Percentiles rank a stretch among this genome's conserved stretches.
Conservation (phyloP, 23 tunicate species). For the Trididemnum nubilum region DNA sequence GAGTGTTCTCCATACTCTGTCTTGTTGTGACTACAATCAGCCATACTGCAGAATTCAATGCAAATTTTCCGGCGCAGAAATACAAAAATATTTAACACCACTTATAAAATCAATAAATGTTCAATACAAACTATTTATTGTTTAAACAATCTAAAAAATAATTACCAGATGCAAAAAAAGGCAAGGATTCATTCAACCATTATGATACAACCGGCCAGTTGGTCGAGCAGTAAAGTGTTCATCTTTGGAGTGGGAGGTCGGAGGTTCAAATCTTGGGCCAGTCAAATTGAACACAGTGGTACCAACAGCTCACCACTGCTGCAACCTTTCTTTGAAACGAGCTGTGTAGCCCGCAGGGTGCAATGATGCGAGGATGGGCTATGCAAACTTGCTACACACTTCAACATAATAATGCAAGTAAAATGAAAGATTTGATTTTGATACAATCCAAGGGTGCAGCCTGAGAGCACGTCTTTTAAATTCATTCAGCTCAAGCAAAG, state of each 20-base stretch:
- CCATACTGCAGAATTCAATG: no score
- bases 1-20: no score
- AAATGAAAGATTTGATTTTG: background rate
- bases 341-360: background rate
- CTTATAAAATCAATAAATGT: no score
- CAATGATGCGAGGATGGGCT: background rate
- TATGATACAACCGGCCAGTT: background rate
- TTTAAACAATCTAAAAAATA: no score
- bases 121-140: no score
- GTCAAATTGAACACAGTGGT: background rate
- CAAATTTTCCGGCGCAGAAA: no score
- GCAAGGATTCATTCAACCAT: no score
- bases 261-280: background rate
- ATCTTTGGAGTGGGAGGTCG: background rate
- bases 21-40: no score
- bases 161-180: no score
- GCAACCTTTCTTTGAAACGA: background rate
- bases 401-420: background rate
- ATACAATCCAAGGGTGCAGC: no score
- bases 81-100: no score
- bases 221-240: background rate
- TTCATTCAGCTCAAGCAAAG: no score
- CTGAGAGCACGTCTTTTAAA: background rate
- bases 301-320: background rate
- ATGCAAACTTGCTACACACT: background rate